Conservation (phyloP, 2,888 invertebrate genomes). For the Pollenia griseotomentosa region DNA sequence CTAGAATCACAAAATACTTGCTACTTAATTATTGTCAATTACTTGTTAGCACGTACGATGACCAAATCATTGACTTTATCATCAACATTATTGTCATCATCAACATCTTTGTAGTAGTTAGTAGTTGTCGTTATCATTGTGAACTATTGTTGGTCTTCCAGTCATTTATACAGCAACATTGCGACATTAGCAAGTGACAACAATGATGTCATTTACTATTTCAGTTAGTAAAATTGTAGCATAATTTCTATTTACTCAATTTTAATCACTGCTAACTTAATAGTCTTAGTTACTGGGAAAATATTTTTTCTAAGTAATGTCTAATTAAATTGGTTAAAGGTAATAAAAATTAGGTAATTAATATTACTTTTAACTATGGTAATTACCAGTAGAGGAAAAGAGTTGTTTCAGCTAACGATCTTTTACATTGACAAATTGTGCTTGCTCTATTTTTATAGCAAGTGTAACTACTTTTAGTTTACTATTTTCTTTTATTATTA, state of each 20-base stretch:
- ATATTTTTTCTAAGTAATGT: not conserved
- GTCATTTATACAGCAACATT: slow-evolving; percentile 18
- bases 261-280: not conserved
- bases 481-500: not conserved
- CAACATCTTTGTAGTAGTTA: slow-evolving; percentile 3
- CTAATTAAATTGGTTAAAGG: slow-evolving; percentile 18
- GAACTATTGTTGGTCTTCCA: not conserved
- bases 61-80: slow-evolving; percentile 61
- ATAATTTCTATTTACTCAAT: slow-evolving; percentile 15
- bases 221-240: slow-evolving; percentile 30
- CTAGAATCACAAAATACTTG: slow-evolving; percentile 79
- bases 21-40: slow-evolving; percentile 82
- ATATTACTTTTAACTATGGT: not conserved
- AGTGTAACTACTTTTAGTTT: not conserved
- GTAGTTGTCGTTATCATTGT: not conserved
- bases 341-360: slow-evolving; percentile 20
- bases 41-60: slow-evolving; percentile 74
- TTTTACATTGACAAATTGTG: not conserved
- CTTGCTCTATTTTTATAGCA: not conserved
- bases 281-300: slow-evolving; percentile 4
- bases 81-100: slow-evolving; percentile 35
- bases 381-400: not conserved
- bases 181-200: slow-evolving; percentile 25
- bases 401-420: not conserved
- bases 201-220: slow-evolving; percentile 56